phyloP scores from a whole-genome alignment of 2,888 invertebrate species.

The Synanthedon andrenaeformis region DNA sequence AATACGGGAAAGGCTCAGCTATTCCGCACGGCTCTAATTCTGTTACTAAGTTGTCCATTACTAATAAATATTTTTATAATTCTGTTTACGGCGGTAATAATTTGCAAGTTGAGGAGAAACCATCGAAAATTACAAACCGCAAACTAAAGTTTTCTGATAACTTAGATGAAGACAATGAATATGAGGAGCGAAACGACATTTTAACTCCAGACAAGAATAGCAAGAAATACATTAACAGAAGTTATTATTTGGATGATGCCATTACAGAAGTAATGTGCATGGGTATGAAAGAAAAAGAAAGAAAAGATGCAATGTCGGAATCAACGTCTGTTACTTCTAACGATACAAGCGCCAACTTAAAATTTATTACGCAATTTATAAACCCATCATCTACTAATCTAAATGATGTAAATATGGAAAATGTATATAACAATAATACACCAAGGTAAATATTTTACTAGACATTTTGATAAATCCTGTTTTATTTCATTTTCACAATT shows the following conservation, averaged over 20 bases:
- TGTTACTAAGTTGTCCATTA: conserved; percentile 56
- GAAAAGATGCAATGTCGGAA: conserved; percentile 11
- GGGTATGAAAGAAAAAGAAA: conserved; percentile 22
- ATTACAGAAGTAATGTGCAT: conserved; percentile 44
- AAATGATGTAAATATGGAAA: conserved; percentile 2
- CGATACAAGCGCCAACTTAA: conserved; percentile 24
- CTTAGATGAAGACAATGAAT: conserved; percentile 11
- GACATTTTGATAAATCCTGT: too few species aligned
- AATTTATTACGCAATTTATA: conserved; percentile 20
- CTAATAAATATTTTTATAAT: conserved; percentile 58
- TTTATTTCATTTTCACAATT: too few species aligned
- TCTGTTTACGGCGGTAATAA: conserved; percentile 55
- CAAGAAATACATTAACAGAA: conserved; percentile 35
- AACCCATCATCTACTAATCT: conserved; percentile 16
- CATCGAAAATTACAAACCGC: conserved; percentile 10
- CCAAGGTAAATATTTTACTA: not conserved
- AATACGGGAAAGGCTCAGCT: conserved; percentile 25
- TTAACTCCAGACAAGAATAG: conserved; percentile 15
- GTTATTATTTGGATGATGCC: conserved; percentile 44
- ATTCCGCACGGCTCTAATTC: conserved; percentile 47
- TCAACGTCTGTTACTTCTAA: conserved; percentile 30
- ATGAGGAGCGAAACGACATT: not conserved
- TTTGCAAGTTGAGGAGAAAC: conserved; percentile 16
- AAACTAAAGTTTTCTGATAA: conserved; percentile 18
- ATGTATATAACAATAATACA: not conserved